Conservation (phyloP, 2,113 vertebrate species). For the Lanius ludovicianus region DNA sequence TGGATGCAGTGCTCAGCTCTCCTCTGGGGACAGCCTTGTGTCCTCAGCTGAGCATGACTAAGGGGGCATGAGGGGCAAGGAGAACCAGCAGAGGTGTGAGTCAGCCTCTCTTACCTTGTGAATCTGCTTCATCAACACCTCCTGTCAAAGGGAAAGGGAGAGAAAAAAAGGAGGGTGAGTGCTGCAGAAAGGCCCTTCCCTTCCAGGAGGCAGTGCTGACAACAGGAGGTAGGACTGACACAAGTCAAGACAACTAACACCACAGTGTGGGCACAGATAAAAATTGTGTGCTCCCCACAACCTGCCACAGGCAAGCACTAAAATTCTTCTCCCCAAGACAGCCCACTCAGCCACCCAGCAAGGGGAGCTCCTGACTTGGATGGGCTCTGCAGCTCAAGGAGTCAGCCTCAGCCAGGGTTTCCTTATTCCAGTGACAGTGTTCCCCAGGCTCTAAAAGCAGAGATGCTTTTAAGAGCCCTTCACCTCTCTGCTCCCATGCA, state of each 20-base stretch:
- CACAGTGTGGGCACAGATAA: not conserved
- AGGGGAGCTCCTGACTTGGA: not conserved
- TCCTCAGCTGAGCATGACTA: not conserved
- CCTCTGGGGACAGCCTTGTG: not conserved
- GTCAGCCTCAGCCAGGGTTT: not conserved
- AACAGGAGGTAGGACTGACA: not conserved
- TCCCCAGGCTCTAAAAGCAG: not conserved
- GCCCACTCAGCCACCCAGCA: not conserved
- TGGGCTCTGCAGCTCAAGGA: rapidly evolving
- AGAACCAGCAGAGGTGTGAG: not conserved
- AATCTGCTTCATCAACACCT: conserved; percentile 98
- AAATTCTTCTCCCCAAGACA: not conserved
- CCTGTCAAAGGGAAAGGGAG: conserved; percentile 70
- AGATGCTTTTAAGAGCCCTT: not conserved
- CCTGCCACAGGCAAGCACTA: not conserved
- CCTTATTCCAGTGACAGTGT: not conserved
- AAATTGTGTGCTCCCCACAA: not conserved
- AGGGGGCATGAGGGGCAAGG: not conserved
- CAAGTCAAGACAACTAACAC: not conserved
- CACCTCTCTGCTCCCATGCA: not conserved
- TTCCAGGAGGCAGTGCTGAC: not conserved
- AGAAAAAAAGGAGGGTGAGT: conserved; percentile 6
- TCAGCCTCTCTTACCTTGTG: conserved; percentile 87
- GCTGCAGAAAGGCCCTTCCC: not conserved
- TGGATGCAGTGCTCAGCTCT: not conserved